phyloP scores from a whole-genome alignment of 2,113 vertebrate genomes.

The Microcebus jonahi region DNA sequence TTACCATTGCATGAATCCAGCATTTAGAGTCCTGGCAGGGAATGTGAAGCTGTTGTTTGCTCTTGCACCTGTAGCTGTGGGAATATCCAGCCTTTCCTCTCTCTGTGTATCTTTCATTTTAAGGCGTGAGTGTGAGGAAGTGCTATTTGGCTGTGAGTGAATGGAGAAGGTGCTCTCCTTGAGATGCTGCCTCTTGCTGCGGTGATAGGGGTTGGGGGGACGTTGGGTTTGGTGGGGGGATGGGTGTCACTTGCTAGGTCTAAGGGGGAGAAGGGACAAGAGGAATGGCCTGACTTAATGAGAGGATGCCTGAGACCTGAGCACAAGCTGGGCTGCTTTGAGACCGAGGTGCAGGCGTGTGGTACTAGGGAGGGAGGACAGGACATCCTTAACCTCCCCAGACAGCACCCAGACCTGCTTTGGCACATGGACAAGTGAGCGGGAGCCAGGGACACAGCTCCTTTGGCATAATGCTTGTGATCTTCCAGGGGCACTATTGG shows the following conservation, averaged over 20 bases:
- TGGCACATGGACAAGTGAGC: neutral
- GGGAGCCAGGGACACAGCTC: neutral
- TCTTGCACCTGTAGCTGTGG: neutral
- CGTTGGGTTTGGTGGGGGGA: neutral
- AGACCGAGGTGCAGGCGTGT: neutral
- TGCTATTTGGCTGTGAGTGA: neutral
- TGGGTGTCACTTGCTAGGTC: neutral
- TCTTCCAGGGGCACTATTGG: neutral
- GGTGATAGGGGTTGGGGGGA: neutral
- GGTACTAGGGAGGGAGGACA: neutral
- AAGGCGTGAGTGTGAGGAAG: neutral
- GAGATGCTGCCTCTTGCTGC: neutral
- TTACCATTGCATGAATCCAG: neutral
- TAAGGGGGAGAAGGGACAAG: neutral
- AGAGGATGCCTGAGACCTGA: neutral
- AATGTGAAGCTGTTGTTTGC: neutral
- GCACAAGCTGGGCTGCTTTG: neutral
- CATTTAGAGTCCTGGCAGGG: neutral
- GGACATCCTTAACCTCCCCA: neutral
- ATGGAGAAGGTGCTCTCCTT: neutral
- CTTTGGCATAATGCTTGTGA: neutral
- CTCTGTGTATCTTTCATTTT: neutral
- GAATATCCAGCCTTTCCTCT: neutral
- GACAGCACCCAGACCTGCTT: neutral
- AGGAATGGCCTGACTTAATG: neutral